Percentiles rank a stretch among this genome's conserved stretches.
Evolutionary conservation across 2,113 vertebrate species (phyloP).

Genomic region (Formicarius rufipectus): DNA sequence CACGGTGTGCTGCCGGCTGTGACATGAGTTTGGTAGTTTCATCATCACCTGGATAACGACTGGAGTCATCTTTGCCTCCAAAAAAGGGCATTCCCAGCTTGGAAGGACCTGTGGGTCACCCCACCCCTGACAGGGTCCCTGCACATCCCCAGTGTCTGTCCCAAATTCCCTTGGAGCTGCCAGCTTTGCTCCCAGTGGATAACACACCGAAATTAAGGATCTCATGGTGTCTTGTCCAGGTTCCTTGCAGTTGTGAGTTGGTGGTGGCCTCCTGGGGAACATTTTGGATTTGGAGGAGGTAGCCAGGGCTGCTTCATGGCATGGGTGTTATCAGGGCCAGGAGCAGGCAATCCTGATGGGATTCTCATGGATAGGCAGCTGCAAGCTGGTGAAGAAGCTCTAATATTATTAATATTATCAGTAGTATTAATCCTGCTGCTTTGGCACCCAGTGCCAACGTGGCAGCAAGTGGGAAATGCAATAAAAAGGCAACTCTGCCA

Average conservation of each 20-base stretch:
- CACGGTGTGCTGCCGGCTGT: accelerated
- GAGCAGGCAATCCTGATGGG: neutral
- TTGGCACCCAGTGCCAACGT: neutral
- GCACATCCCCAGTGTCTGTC: neutral
- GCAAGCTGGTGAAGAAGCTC: accelerated
- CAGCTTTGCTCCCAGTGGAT: neutral
- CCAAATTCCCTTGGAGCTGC: neutral
- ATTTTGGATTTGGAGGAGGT: accelerated
- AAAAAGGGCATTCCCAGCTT: neutral
- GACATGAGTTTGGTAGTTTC: neutral
- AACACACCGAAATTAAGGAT: accelerated
- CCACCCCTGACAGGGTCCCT: accelerated
- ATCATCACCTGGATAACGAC: accelerated
- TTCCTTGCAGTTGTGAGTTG: accelerated
- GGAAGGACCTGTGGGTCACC: neutral
- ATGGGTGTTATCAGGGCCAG: accelerated
- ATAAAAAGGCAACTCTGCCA: neutral
- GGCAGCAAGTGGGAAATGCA: neutral
- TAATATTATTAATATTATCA: neutral
- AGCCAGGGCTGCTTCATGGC: neutral
- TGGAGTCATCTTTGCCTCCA: accelerated
- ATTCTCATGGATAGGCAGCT: neutral
- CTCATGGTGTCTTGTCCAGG: neutral
- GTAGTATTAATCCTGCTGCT: neutral
- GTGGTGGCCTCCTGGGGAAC: neutral